Evolutionary conservation across 2,113 vertebrate species (phyloP).

Genomic region (Zapus hudsonius): DNA sequence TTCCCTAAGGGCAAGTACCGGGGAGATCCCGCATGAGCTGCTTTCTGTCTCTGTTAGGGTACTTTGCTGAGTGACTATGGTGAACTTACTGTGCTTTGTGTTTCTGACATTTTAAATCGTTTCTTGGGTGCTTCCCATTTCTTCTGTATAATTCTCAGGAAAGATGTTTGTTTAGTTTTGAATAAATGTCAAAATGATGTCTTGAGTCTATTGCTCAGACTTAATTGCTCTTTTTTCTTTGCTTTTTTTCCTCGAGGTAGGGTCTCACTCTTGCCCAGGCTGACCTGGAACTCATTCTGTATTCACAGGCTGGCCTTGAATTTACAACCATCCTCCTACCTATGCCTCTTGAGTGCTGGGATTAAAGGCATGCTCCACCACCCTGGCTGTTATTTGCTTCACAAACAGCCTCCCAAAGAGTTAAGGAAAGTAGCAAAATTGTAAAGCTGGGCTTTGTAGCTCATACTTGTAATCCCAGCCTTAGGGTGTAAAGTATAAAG

Average conservation of each 20-base stretch:
- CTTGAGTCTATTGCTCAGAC: not conserved
- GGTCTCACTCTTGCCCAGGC: too few relatives aligned
- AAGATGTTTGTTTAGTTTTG: constrained; percentile 43
- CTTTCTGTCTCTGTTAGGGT: constrained; percentile 20
- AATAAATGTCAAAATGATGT: not conserved
- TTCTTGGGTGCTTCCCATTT: constrained; percentile 14
- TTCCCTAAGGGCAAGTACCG: not conserved
- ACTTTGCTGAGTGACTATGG: constrained; percentile 44
- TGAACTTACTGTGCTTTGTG: not conserved
- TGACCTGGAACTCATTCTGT: too few relatives aligned
- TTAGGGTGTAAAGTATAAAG: too few relatives aligned
- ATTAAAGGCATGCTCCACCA: too few relatives aligned
- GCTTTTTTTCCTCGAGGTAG: too few relatives aligned
- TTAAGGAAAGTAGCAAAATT: constrained; percentile 14
- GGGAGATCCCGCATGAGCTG: not conserved
- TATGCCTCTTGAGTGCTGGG: too few relatives aligned
- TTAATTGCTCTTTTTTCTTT: not conserved
- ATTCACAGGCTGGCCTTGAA: too few relatives aligned
- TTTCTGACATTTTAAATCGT: constrained; percentile 46
- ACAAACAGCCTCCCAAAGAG: not conserved
- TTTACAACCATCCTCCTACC: too few relatives aligned
- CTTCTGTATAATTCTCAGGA: constrained; percentile 38
- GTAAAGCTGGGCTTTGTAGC: not conserved
- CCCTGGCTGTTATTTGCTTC: too few relatives aligned
- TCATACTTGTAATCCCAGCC: not conserved